These are phyloP conservation scores for Lithophane ornitopus DNA, from an alignment of 2,888 invertebrate genomes.

Conservation along the genomic window DNA sequence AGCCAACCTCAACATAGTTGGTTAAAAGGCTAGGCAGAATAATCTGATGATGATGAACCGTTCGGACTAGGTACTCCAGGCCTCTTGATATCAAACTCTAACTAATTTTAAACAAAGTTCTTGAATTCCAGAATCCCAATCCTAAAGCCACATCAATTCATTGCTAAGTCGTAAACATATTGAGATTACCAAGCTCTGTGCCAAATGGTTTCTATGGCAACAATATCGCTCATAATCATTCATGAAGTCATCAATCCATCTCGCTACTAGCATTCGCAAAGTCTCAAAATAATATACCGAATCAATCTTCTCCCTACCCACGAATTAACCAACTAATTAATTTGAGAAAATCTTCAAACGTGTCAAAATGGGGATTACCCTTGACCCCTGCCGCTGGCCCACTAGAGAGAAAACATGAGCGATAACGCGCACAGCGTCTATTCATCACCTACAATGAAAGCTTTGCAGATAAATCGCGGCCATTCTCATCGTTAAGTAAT, in stretches of 20 bases:
- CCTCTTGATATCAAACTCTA: background rate
- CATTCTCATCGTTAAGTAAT: slow-evolving; percentile 66
- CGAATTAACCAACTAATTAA: slow-evolving; percentile 32
- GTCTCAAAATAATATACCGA: slow-evolving; percentile 4
- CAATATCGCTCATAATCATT: background rate
- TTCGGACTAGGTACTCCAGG: background rate
- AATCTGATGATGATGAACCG: background rate
- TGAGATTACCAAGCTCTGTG: slow-evolving; percentile 7
- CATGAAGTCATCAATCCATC: slow-evolving; percentile 10
- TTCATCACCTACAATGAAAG: slow-evolving; percentile 67
- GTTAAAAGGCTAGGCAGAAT: no score
- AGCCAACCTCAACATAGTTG: no score
- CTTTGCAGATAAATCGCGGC: slow-evolving; percentile 61
- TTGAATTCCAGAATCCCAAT: slow-evolving; percentile 2
- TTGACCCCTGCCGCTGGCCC: slow-evolving; percentile 35
- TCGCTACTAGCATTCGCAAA: slow-evolving; percentile 3
- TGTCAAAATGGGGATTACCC: slow-evolving; percentile 26
- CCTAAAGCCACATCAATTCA: background rate
- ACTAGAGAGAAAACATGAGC: slow-evolving; percentile 52
- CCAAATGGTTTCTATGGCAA: slow-evolving; percentile 30
- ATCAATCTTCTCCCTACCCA: background rate
- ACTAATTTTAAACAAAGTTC: background rate
- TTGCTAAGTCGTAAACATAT: slow-evolving; percentile 14
- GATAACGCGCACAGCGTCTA: slow-evolving; percentile 52
- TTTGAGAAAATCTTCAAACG: slow-evolving; percentile 29